phyloP scores from a whole-genome alignment of 2,797 vertebrate species.

The Synaphobranchus kaupii region DNA sequence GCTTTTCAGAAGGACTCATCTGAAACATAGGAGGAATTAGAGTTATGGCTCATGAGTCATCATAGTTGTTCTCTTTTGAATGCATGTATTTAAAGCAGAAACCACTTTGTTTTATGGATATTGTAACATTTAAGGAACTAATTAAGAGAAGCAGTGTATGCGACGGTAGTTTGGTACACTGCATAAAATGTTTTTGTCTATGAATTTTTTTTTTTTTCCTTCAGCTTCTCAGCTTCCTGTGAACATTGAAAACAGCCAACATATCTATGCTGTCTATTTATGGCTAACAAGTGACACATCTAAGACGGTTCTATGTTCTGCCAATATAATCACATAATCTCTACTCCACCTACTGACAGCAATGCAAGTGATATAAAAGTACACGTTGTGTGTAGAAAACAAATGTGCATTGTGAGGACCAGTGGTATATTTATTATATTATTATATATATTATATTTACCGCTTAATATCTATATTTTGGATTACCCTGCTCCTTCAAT shows the following conservation, averaged over 20 bases:
- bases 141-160: not conserved
- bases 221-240: not conserved
- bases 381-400: not conserved
- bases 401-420: not conserved
- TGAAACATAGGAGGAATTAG: not conserved
- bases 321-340: not conserved
- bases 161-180: not conserved
- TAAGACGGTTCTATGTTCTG: not conserved
- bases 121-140: not conserved
- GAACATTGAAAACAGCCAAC: not conserved
- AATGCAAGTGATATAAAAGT: not conserved
- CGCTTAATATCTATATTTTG: not conserved
- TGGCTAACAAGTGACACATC: not conserved
- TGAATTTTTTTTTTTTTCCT: not conserved
- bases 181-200: not conserved
- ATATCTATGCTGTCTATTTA: conserved; percentile 1
- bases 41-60: too few species aligned
- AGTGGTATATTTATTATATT: not conserved
- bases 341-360: not conserved
- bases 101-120: not conserved
- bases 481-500: not conserved
- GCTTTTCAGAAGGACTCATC: not conserved
- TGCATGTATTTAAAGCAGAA: not conserved
- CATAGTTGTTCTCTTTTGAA: not conserved
- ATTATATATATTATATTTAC: too few species aligned